Base-by-base conservation (phyloP, 2,113 vertebrate genomes). In the Scomber japonicus region DNA sequence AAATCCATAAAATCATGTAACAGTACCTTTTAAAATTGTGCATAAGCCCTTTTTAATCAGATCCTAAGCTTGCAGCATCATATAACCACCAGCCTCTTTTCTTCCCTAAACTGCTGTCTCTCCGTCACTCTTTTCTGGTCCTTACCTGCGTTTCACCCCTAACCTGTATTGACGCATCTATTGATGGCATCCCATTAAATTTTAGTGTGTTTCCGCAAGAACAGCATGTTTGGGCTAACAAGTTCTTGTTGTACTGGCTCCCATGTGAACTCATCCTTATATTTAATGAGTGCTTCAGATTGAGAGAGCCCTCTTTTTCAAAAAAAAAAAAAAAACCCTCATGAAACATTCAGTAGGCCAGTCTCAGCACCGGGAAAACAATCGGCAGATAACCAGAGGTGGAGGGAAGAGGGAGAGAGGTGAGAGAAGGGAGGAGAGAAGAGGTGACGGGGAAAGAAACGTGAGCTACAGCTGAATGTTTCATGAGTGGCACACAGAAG, bases 391-490 rank as follows among this genome's bases (percentile, higher is more conserved):
- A 90, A 88, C 82, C 83, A 83, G 90, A 88, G 89, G 86, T 91
- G 90, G 85, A 88, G 78, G 72, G 60, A 67, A 83, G 75, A 48
- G 63, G 63, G 66, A 71, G 77, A 82, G 85, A 81, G 80, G 87
- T 21, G 19, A 90, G 83, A 69, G 81, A 30, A 62, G 44, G 59
- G 81, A 83, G 68, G 71, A 81, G 53, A 64, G 71, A 63, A 78
- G 80, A 89, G 78, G 83, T 90, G 85, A 81, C 62, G 81, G 81
- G 51, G 72, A 73, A 60, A 59, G 81, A 85, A 86, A 88, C 74
- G 57, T 84, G 87, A 93, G 91, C 83, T 86, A 64, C 70, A 89
- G 84, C 78, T 94, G 88, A 94, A 95, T 95, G 89, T 94, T 95
- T 95, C 90, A 95, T 95, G 91, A 94, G 90, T 67, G 86, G 89